These are phyloP conservation scores for Atractosteus spatula DNA, from an alignment of 2,113 vertebrate species.

Conservation along the genomic window DNA sequence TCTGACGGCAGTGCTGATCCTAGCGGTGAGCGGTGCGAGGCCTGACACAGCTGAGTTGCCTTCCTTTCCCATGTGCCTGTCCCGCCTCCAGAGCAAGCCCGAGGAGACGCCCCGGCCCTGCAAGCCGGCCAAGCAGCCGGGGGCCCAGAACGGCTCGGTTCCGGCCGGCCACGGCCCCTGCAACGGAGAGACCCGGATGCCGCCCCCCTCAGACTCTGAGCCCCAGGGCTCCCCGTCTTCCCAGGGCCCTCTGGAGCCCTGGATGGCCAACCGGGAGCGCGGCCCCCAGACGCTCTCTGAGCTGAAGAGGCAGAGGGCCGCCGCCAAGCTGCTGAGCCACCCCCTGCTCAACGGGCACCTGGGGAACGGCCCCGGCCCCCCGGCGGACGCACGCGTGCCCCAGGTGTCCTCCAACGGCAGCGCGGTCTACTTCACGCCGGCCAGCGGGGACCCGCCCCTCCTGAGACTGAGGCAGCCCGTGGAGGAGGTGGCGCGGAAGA, in stretches of 20 bases:
- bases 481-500: slow-evolving; percentile 83
- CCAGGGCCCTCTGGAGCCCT: slow-evolving; percentile 55
- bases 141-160: slow-evolving; percentile 64
- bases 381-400: slow-evolving; percentile 81
- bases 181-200: slow-evolving; percentile 42
- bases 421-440: slow-evolving; percentile 85
- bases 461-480: slow-evolving; percentile 88
- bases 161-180: slow-evolving; percentile 40
- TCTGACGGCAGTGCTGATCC: no score
- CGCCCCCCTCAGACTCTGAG: slow-evolving; percentile 12
- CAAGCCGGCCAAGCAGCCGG: slow-evolving; percentile 59
- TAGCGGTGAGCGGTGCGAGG: no score
- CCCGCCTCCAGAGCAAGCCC: no score
- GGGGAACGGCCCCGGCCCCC: slow-evolving; percentile 65
- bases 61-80: no score
- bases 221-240: slow-evolving; percentile 27
- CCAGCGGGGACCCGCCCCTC: slow-evolving; percentile 90
- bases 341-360: slow-evolving; percentile 86
- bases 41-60: no score
- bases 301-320: slow-evolving; percentile 88
- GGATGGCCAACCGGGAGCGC: slow-evolving; percentile 72
- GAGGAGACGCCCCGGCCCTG: slow-evolving; percentile 54
- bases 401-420: slow-evolving; percentile 87
- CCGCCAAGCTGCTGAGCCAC: slow-evolving; percentile 84
- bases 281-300: slow-evolving; percentile 86